Evolutionary conservation across 2,113 vertebrate species (phyloP).

Genomic region (Hydrolagus affinis): DNA sequence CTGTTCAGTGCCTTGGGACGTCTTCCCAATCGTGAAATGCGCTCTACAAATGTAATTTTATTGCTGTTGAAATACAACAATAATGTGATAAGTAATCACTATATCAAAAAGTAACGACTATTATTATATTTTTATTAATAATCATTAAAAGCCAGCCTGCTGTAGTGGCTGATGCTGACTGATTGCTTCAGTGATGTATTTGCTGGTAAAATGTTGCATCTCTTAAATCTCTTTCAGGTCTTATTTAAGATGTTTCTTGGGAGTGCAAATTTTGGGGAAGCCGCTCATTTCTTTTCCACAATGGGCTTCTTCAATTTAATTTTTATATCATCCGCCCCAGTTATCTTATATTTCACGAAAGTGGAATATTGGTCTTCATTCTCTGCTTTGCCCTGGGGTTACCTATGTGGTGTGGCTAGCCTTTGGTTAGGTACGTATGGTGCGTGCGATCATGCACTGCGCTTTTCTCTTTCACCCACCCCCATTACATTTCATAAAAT

Average conservation of each 20-base stretch:
- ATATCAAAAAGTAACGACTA: too few species aligned
- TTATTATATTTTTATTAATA: too few species aligned
- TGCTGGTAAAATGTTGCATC: neutral
- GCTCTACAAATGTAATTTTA: too few species aligned
- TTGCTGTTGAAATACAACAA: too few species aligned
- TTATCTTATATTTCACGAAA: constrained; percentile 89
- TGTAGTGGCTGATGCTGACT: too few species aligned
- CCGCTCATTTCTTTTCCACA: constrained; percentile 88
- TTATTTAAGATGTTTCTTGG: constrained; percentile 98
- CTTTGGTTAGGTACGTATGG: constrained; percentile 81
- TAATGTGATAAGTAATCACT: too few species aligned
- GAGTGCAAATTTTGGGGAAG: constrained; percentile 89
- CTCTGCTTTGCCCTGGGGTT: constrained; percentile 89
- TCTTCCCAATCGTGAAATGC: too few species aligned
- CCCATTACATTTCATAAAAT: neutral
- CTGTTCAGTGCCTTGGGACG: too few species aligned
- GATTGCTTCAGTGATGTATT: neutral
- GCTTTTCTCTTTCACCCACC: neutral
- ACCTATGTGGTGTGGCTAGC: constrained; percentile 87
- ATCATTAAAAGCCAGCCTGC: too few species aligned
- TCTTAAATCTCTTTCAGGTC: constrained; percentile 58
- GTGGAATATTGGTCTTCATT: constrained; percentile 93
- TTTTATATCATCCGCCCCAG: constrained; percentile 87
- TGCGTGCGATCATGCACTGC: neutral
- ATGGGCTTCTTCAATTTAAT: constrained; percentile 95